Conservation (phyloP, 1,140 invertebrate species). For the Ephestia elutella region DNA sequence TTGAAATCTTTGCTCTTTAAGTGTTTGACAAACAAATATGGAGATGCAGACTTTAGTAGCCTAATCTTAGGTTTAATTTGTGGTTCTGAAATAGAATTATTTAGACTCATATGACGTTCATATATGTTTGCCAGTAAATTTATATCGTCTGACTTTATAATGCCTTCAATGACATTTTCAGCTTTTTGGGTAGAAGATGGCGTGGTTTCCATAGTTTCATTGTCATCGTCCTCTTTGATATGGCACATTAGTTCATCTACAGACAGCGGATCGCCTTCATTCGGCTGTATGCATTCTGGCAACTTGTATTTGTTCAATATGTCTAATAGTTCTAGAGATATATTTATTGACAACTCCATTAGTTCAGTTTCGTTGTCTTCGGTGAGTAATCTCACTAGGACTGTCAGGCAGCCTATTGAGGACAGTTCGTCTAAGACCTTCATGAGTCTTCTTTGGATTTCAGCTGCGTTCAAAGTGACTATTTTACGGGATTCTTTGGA, state of each 20-base stretch:
- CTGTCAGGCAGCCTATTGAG: constrained; percentile 79
- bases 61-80: constrained; percentile 30
- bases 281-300: constrained; percentile 40
- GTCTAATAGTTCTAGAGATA: constrained; percentile 75
- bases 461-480: constrained; percentile 79
- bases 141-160: constrained; percentile 54
- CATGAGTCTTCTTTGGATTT: constrained; percentile 79
- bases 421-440: constrained; percentile 80
- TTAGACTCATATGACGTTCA: constrained; percentile 48
- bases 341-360: constrained; percentile 75
- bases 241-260: constrained; percentile 41
- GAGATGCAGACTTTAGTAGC: constrained; percentile 45
- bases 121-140: constrained; percentile 60
- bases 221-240: constrained; percentile 29
- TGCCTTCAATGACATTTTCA: constrained; percentile 61
- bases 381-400: constrained; percentile 77
- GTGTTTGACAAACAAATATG: constrained; percentile 47
- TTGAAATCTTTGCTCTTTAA: constrained; percentile 50
- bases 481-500: constrained; percentile 86
- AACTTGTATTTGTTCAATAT: constrained; percentile 77
- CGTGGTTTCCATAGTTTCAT: constrained; percentile 18
- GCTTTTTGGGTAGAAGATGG: constrained; percentile 15
- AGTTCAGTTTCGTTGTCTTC: constrained; percentile 84
- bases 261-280: constrained; percentile 34
- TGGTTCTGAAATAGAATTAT: constrained; percentile 20